Evolutionary conservation across 2,797 vertebrate species (phyloP), one percentile per base, ranked within the genome.

Genomic region (Chrysocyon brachyurus): DNA sequence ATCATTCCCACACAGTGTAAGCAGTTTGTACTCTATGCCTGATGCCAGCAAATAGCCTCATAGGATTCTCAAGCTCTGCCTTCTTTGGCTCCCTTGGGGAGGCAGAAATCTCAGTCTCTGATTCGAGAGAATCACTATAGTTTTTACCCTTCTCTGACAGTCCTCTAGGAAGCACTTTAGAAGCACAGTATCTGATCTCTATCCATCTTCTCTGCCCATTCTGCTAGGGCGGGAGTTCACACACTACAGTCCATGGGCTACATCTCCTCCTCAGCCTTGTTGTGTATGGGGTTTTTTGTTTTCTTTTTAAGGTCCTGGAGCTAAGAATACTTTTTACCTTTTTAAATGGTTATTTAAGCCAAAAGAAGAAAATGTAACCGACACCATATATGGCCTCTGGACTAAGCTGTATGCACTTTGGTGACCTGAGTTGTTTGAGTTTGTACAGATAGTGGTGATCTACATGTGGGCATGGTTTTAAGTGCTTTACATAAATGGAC

Each of bases 1-100:
- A 0, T 26, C 8, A 15, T 49, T 28, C 40, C 63, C 16, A 2
- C 14, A 6, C 56, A 2, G 11, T 26, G 10, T n/a, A 22, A 15
- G n/a, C 28, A 26, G 11, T n/a, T 66, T 16, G 0, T 12, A 5
- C 31, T 56, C 3, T 26, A 2, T 31, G 8, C 56, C 12, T 8
- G 40, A 2, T 9, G n/a, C 26, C 64, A 72, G 52, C 57, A 64
- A 2, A 61, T 17, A 49, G 9, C 46, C 26, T 1, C 9, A 1
- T 3, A 4, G 28, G 57, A 19, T 59, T 87, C 66, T 84, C 68
- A 22, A 56, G 21, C 40, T 81, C 2, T 9, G 21, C 88, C 72
- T n/a, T 49, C 11, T 4, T 24, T 52, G 12, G 46, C 46, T 73
- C 83, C 57, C 49, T 79, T 6, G 4, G 68, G 33, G 26, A 16